These are phyloP conservation scores for Hoplostethus atlanticus DNA, from an alignment of 2,797 vertebrate species.

Conservation along the genomic window DNA sequence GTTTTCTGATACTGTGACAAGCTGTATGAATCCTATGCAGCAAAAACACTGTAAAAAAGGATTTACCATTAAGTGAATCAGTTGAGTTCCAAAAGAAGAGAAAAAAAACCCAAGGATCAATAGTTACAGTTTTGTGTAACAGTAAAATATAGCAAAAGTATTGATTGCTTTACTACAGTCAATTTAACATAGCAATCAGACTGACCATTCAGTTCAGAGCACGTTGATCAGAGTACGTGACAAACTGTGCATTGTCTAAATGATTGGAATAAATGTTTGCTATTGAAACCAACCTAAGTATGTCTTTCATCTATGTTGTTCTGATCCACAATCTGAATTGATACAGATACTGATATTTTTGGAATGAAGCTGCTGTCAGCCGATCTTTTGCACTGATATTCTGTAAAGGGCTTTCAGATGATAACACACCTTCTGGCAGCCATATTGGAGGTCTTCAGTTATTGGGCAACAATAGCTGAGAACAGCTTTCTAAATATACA, in stretches of 20 bases:
- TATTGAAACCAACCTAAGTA: conserved; percentile 60
- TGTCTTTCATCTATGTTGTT: conserved; percentile 38
- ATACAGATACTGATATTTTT: no score
- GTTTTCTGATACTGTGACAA: conserved; percentile 66
- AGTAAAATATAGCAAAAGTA: conserved; percentile 10
- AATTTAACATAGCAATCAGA: conserved; percentile 10
- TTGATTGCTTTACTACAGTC: conserved; percentile 13
- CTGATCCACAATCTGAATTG: no score
- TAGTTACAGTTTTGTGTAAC: conserved; percentile 29
- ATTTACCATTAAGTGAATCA: conserved; percentile 6
- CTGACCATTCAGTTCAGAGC: conserved; percentile 35
- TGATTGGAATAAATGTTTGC: conserved; percentile 83
- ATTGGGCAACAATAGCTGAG: no score
- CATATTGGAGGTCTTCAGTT: no score
- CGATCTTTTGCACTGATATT: no score
- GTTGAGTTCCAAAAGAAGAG: conserved; percentile 20
- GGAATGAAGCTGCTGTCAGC: no score
- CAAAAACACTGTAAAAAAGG: conserved; percentile 23
- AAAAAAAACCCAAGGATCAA: neutral
- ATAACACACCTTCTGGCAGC: no score
- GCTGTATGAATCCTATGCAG: conserved; percentile 66
- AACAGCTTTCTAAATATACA: no score
- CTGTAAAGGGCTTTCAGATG: no score
- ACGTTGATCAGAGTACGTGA: conserved; percentile 58
- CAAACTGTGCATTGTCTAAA: conserved; percentile 69